Base-by-base conservation (phyloP, 2,888 invertebrate genomes). In the Gortyna flavago region DNA sequence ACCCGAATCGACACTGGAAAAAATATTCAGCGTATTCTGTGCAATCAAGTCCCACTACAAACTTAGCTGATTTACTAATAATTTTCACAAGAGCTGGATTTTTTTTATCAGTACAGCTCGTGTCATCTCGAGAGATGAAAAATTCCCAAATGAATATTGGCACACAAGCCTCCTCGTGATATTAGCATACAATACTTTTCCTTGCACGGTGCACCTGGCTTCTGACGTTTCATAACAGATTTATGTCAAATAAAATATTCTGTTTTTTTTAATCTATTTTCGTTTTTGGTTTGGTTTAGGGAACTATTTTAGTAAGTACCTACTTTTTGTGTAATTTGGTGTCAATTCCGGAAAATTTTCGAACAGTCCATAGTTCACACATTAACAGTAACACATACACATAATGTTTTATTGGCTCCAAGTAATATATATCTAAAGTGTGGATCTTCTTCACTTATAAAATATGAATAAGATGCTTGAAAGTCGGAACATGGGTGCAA, bases 341-440 rank as follows among this genome's bases (percentile, higher is more conserved):
- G 9, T 25, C 6, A 2, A 71, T 29, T 62, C 3, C 8, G 35
- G 35, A 29, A 8, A 18, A 21, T 54, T 18, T 44, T 9, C 0
- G 1, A 21, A 29, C 2, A 11, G 25, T 1, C 29, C 3, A 0
- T n/a, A 29, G 0, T 78, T 78, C n/a, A 25, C 9, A 32, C 13
- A 16, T 54, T 62, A 1, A 68, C 64, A 35, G 67, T 67, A 68
- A 79, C 81, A 35, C 35, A 68, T 59, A 71, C 70, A 79, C n/a
- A 44, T 66, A 66, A 84, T 75, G 44, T 75, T 84, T 79, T 69
- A 79, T 74, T 67, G 35, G 74, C 72, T 48, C 65, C n/a, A 35
- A 44, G 54, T 32, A 41, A 69, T 79, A 65, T 79, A 65, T 65
- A 72, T 61, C 71, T 81, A 18, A 35, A 18, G 44, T 29, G 21